A percentile compares a stretch with the other conserved stretches of the same genome.
Conservation (phyloP, 2,797 vertebrate species). For the Acrocephalus scirpaceus region DNA sequence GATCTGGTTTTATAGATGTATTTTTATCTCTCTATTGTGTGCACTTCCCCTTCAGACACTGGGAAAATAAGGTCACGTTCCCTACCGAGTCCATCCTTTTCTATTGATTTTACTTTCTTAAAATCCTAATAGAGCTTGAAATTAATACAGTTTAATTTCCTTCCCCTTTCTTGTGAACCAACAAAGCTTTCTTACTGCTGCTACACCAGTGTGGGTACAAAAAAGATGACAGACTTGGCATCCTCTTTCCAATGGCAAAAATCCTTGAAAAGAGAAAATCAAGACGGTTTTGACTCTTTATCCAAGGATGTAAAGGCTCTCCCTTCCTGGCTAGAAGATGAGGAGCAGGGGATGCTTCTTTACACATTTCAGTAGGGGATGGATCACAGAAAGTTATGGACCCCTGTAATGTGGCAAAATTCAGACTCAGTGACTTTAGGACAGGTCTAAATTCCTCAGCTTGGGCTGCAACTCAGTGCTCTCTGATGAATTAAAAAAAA, state of each 20-base stretch:
- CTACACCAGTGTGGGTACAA: not conserved
- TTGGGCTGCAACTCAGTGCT: not conserved
- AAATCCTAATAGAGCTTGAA: constrained; percentile 71
- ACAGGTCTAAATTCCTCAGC: not conserved
- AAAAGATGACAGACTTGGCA: not conserved
- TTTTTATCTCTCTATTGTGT: constrained; percentile 47
- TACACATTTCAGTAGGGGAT: not conserved
- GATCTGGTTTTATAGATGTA: constrained; percentile 23
- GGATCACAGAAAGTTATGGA: not conserved
- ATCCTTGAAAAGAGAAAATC: not conserved
- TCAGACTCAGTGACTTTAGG: not conserved
- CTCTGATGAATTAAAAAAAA: not conserved
- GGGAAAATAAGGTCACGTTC: constrained; percentile 48
- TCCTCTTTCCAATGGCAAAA: not conserved
- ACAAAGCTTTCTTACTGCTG: not conserved
- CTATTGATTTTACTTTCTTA: constrained; percentile 62
- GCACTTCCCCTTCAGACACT: constrained; percentile 32
- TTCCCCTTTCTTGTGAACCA: not conserved
- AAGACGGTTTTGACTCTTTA: not conserved
- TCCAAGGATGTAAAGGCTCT: not conserved
- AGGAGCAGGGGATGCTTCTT: not conserved
- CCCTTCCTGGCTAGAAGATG: not conserved
- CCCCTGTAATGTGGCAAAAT: not conserved
- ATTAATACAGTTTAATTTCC: constrained; percentile 52
- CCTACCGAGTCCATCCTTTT: constrained; percentile 50